Percentiles rank a stretch among this genome's conserved stretches.
phyloP scores from a whole-genome alignment of 2,888 invertebrate genomes.

The Eristalinus sepulchralis region DNA sequence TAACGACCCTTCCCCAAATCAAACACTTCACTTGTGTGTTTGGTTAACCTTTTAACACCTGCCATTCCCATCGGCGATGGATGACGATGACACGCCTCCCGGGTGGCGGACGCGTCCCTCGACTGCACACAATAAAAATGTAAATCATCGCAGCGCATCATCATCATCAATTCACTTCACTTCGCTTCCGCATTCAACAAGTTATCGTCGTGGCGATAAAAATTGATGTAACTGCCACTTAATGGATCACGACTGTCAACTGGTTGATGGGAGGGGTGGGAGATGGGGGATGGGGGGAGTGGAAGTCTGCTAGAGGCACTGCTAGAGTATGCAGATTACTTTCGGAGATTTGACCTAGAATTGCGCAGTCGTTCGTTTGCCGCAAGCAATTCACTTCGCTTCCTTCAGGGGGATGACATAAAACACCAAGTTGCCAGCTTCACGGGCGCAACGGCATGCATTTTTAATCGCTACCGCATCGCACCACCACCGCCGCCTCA shows the following conservation, averaged over 20 bases:
- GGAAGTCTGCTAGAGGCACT: no score
- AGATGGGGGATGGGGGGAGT: background rate
- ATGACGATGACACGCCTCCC: slow-evolving; percentile 5
- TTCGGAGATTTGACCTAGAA: background rate
- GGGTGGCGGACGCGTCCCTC: background rate
- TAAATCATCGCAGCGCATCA: slow-evolving; percentile 1
- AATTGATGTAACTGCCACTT: slow-evolving; percentile 9
- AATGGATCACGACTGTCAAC: slow-evolving; percentile 9
- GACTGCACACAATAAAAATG: slow-evolving; percentile 4
- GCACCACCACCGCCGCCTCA: background rate
- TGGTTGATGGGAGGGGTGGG: background rate
- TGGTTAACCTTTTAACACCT: slow-evolving; percentile 52
- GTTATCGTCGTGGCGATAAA: slow-evolving; percentile 19
- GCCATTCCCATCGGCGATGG: slow-evolving; percentile 29
- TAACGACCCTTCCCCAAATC: slow-evolving; percentile 20
- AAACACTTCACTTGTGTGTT: slow-evolving; percentile 25
- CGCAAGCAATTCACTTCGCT: background rate
- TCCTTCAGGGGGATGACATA: background rate
- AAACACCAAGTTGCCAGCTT: slow-evolving; percentile 11
- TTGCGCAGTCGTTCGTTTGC: background rate
- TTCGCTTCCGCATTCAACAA: slow-evolving; percentile 36
- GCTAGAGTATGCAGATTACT: slow-evolving; percentile 6
- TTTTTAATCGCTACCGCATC: slow-evolving; percentile 18
- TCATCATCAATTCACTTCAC: slow-evolving; percentile 6
- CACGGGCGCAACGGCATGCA: slow-evolving; percentile 14